Evolutionary conservation across 2,113 vertebrate species (phyloP), one percentile per base, ranked within the genome.

Genomic region (Eulemur macaco): DNA sequence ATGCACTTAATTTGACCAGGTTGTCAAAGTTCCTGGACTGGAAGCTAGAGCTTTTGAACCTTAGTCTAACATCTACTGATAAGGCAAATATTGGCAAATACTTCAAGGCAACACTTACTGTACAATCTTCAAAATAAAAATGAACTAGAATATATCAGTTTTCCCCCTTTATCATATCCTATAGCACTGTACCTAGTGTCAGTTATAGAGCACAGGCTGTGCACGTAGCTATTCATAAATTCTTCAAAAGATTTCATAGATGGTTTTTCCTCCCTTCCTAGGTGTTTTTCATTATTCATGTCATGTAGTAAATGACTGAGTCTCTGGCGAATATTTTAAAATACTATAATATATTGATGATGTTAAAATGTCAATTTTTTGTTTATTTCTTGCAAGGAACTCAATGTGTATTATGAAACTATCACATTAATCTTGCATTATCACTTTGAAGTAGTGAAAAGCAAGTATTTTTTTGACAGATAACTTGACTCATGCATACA

Each of bases 261-360:
- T 2, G 15, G 7, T 39, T 77, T 89, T 84, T 95, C 29, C 18
- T 80, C 34, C 71, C 80, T 73, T 83, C 34, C 13, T 83, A 37
- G 60, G 13, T 31, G n/a, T 50, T 68, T 86, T 81, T 78, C 18
- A 94, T 89, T 66, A 80, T 80, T 76, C 9, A 39, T 85, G 4
- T 25, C n/a, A 47, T 54, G 15, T 39, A 69, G 5, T 71, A 17
- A 71, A 64, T 96, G 68, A 78, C 21, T 23, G 2, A 88, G 31
- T 52, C 34, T 71, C n/a, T 91, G 21, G 50, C 64, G 45, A 95
- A 77, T 78, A 91, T 71, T 71, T 95, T 90, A 69, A 83, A 64
- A 90, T 39, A 52, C 8, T 89, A 63, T 50, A 81, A 89, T 15
- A 66, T 34, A 69, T n/a, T 77, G 12, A 20, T 77, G 31, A 9